These are phyloP conservation scores for Clusia tigrina DNA, from an alignment of 2,888 invertebrate genomes.

Conservation along the genomic window DNA sequence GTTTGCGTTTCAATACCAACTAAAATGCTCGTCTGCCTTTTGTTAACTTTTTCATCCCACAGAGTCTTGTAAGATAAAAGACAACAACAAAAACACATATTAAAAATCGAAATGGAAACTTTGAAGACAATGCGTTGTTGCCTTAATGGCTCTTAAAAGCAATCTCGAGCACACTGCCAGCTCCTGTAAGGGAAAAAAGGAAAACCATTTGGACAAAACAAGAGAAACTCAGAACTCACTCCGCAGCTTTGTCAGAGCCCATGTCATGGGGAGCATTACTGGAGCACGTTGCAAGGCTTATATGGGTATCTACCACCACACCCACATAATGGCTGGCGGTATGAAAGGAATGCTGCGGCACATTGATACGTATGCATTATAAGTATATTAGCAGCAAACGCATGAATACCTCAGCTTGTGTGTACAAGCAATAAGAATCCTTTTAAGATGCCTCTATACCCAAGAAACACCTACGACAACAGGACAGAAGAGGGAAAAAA, in stretches of 20 bases:
- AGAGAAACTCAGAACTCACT: neutral
- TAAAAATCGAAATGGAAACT: neutral
- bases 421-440: slow-evolving; percentile 24
- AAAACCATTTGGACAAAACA: neutral
- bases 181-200: neutral
- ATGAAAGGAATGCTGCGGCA: too few species aligned
- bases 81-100: neutral
- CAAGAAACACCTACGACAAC: slow-evolving; percentile 7
- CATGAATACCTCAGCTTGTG: slow-evolving; percentile 21
- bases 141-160: neutral
- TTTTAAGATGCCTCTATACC: neutral
- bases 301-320: too few species aligned
- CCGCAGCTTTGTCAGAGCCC: neutral
- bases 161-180: neutral
- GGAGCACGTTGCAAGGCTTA: too few species aligned
- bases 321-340: too few species aligned
- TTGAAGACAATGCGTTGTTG: neutral
- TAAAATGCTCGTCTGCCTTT: too few species aligned
- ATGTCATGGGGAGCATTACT: neutral
- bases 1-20: too few species aligned
- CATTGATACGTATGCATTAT: slow-evolving; percentile 1
- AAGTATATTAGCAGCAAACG: neutral
- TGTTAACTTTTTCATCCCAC: too few species aligned
- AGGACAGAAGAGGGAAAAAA: neutral
- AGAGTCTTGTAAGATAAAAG: too few species aligned